These are phyloP conservation scores for Micronycteris hirsuta DNA, from an alignment of 2,113 vertebrate genomes.

Conservation along the genomic window DNA sequence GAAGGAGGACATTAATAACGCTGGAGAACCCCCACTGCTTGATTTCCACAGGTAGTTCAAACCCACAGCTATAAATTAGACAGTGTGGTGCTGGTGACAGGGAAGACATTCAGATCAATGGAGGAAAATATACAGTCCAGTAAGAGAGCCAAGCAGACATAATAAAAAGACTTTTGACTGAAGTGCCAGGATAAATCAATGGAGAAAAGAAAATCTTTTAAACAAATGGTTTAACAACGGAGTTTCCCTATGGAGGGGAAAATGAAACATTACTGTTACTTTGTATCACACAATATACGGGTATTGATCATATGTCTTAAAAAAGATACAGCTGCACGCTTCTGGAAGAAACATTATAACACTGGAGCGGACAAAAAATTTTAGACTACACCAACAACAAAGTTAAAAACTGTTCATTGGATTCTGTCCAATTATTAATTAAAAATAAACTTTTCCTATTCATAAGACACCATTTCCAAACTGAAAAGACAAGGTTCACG, in stretches of 20 bases:
- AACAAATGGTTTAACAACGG: neutral
- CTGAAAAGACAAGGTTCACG: neutral
- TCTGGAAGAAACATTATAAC: neutral
- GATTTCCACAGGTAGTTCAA: neutral
- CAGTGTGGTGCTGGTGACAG: neutral
- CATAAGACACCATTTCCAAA: neutral
- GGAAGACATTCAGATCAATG: neutral
- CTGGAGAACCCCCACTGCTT: neutral
- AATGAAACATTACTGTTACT: neutral
- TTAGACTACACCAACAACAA: neutral
- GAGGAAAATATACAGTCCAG: neutral
- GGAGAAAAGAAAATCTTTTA: neutral
- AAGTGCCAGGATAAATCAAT: neutral
- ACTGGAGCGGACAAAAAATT: neutral
- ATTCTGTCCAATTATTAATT: neutral
- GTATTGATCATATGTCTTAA: neutral
- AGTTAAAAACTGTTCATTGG: neutral
- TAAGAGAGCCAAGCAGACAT: neutral
- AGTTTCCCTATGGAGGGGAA: neutral
- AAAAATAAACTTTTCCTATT: neutral
- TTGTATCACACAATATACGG: neutral
- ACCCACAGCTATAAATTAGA: neutral
- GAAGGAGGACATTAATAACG: neutral
- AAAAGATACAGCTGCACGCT: neutral
- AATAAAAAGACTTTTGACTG: neutral